phyloP scores from a whole-genome alignment of 2,113 vertebrate genomes.

The Oncorhynchus kisutch region DNA sequence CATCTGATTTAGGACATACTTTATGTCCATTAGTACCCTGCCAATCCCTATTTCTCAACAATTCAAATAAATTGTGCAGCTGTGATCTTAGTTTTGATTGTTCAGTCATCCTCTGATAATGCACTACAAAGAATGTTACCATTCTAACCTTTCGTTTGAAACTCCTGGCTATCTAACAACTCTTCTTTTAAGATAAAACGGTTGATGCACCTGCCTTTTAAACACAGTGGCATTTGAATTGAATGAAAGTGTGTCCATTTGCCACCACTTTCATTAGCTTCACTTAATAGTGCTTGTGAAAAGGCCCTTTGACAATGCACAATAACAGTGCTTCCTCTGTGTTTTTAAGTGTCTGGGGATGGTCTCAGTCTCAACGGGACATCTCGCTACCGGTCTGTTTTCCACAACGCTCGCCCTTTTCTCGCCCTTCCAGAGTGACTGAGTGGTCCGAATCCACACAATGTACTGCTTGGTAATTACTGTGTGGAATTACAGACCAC shows the following conservation, averaged over 20 bases:
- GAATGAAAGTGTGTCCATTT: constrained; percentile 66
- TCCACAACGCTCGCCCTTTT: constrained; percentile 64
- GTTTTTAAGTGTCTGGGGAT: constrained; percentile 68
- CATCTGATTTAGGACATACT: not conserved
- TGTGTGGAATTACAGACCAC: constrained; percentile 74
- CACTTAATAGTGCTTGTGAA: constrained; percentile 64
- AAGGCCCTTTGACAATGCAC: constrained; percentile 58
- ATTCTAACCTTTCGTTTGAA: too few species aligned
- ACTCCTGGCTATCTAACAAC: constrained; percentile 4
- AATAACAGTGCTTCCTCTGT: constrained; percentile 58
- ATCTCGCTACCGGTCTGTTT: constrained; percentile 64
- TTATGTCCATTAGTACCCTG: too few species aligned
- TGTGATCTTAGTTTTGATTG: too few species aligned
- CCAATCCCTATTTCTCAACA: not conserved
- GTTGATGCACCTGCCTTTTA: constrained; percentile 59
- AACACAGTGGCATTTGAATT: constrained; percentile 70
- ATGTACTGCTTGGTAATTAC: constrained; percentile 75
- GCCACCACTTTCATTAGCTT: constrained; percentile 69
- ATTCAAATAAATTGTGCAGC: not conserved
- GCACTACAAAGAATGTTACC: too few species aligned
- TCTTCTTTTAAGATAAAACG: constrained; percentile 16
- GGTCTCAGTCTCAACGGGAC: constrained; percentile 64
- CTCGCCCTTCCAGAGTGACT: constrained; percentile 71
- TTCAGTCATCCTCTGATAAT: too few species aligned
- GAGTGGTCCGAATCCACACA: constrained; percentile 71